Evolutionary conservation across 2,888 invertebrate genomes (phyloP).

Genomic region (Trachelus iudaicus): DNA sequence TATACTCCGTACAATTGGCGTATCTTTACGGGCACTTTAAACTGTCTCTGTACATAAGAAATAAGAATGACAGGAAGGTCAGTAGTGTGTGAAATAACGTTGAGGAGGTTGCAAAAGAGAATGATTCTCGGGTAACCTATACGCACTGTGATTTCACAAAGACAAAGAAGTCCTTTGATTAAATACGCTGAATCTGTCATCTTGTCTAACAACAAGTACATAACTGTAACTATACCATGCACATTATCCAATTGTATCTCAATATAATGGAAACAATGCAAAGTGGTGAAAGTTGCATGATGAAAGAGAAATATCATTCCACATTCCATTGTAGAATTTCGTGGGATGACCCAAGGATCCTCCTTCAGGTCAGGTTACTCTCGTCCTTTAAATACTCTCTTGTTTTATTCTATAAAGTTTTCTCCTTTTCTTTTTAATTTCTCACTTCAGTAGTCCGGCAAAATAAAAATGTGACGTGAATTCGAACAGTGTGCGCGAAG

Average conservation of each 20-base stretch:
- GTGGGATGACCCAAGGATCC: neutral
- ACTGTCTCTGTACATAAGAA: neutral
- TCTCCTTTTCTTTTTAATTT: neutral
- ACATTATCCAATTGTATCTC: neutral
- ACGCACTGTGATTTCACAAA: neutral
- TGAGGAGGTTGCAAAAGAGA: neutral
- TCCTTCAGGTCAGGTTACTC: neutral
- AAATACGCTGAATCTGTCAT: neutral
- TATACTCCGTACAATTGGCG: neutral
- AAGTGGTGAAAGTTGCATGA: conserved; percentile 15
- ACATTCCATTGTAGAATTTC: neutral
- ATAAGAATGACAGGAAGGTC: neutral
- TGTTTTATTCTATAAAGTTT: neutral
- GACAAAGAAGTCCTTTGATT: neutral
- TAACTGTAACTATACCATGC: neutral
- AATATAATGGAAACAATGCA: conserved; percentile 15
- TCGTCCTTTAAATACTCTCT: neutral
- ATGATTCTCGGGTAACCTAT: neutral
- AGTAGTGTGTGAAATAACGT: neutral
- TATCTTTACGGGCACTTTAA: neutral
- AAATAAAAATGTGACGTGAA: neutral
- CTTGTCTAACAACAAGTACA: neutral
- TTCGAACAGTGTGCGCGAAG: neutral
- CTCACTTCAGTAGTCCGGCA: neutral
- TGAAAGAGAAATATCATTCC: conserved; percentile 7